Evolutionary conservation across 2,888 invertebrate species (phyloP).

Genomic region (Stenoptilia bipunctidactyla): DNA sequence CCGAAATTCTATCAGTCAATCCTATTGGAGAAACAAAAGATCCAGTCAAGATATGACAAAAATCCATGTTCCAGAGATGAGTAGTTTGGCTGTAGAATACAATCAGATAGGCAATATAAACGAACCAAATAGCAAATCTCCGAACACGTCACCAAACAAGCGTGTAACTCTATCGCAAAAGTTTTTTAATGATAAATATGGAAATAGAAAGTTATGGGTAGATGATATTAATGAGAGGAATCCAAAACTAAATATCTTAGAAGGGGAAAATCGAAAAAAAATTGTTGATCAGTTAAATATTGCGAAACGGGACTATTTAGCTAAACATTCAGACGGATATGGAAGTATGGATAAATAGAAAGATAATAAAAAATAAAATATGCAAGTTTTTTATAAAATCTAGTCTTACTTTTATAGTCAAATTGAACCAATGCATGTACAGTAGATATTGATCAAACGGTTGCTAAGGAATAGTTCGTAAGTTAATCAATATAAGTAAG

Average conservation of each 20-base stretch:
- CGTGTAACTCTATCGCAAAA: conserved; percentile 62
- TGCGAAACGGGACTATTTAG: conserved; percentile 41
- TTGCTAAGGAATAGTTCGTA: conserved; percentile 18
- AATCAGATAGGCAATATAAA: conserved; percentile 48
- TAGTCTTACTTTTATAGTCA: conserved; percentile 2
- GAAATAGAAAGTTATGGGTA: conserved; percentile 59
- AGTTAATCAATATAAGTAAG: conserved; percentile 38
- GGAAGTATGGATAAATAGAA: too few relatives aligned
- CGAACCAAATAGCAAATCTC: conserved; percentile 44
- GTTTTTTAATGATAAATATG: conserved; percentile 67
- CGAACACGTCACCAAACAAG: conserved; percentile 43
- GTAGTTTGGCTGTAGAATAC: conserved; percentile 61
- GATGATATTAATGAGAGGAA: conserved; percentile 47
- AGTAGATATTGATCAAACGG: background rate
- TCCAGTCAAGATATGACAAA: conserved; percentile 54
- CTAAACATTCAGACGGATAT: conserved; percentile 7
- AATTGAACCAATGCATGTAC: background rate
- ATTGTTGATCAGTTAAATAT: conserved; percentile 45
- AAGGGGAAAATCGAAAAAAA: conserved; percentile 48
- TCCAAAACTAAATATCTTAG: conserved; percentile 36
- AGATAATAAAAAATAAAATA: too few relatives aligned
- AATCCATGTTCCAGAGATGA: conserved; percentile 25
- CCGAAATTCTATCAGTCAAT: conserved; percentile 57
- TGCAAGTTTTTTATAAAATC: conserved; percentile 16
- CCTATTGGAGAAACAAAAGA: conserved; percentile 61